A percentile compares a stretch with the other conserved stretches of the same genome.
Conservation (phyloP, 2,113 vertebrate species). For the Spea bombifrons region DNA sequence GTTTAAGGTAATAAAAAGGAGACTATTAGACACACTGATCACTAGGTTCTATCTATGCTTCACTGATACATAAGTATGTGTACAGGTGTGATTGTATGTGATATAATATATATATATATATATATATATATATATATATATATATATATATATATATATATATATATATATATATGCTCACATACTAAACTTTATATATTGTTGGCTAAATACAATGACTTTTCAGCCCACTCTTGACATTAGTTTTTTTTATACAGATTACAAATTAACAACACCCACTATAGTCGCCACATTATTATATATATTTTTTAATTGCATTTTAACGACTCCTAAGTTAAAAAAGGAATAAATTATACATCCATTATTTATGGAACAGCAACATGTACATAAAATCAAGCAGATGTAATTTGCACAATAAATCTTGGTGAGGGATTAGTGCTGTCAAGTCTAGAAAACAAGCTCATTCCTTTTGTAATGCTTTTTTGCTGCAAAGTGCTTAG, state of each 20-base stretch:
- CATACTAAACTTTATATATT: too few relatives aligned
- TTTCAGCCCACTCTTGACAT: background rate
- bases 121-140: too few relatives aligned
- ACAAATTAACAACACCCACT: background rate
- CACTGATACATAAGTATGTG: too few relatives aligned
- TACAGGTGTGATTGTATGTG: too few relatives aligned
- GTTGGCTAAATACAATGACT: background rate
- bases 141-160: too few relatives aligned
- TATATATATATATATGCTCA: too few relatives aligned
- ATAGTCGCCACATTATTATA: background rate
- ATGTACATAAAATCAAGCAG: slow-evolving; percentile 42
- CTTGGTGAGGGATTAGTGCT: slow-evolving; percentile 34
- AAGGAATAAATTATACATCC: slow-evolving; percentile 20
- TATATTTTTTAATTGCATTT: background rate
- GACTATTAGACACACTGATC: too few relatives aligned
- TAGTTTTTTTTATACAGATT: background rate
- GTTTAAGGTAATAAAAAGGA: too few relatives aligned
- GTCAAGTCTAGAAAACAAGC: slow-evolving; percentile 25
- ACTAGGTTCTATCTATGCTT: too few relatives aligned
- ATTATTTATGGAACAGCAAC: slow-evolving; percentile 35
- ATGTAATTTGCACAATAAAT: slow-evolving; percentile 44
- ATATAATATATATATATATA: too few relatives aligned
- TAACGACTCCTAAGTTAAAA: slow-evolving; percentile 1
- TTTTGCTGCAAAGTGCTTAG: slow-evolving; percentile 15
- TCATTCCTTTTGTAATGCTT: slow-evolving; percentile 29